Evolutionary conservation across 64 coral and sea anemone species (phyloP), one percentile per base, ranked within the genome.

Genomic region (Stichodactyla mertensii): DNA sequence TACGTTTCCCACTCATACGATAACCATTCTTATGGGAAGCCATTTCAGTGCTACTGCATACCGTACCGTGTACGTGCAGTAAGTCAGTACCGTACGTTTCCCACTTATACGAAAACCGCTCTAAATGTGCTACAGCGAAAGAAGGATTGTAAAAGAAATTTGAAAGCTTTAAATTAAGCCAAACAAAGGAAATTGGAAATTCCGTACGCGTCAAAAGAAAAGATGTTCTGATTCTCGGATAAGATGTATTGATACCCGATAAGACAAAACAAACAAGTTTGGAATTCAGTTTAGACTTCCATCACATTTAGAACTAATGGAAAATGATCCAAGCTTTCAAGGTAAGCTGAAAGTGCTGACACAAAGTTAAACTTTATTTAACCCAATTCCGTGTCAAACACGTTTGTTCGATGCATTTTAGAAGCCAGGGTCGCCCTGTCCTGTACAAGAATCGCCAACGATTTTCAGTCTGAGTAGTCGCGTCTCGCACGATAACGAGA

Each of bases 281-380:
- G n/a, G 64, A 69, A 69, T 69, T 69, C 64, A 69, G n/a, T n/a
- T 67, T 67, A 20, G 64, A 19, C 64, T 67, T 67, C n/a, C 36
- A 45, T 67, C n/a, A 69, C 4, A 69, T 69, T n/a, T 22, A 69
- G 19, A 24, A 23, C 4, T 69, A 22, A 22, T n/a, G 6, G 64
- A n/a, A 69, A 22, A 69, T 23, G 8, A 8, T 69, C 16, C 1
- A 22, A 20, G 16, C 19, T 23, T 22, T 22, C 19, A 6, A 4
- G 18, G 4, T 20, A 23, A 7, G n/a, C 4, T n/a, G n/a, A 69
- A 69, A 11, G 14, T 58, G 14, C 14, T 11, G 56, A 69, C 20
- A 69, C 26, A 20, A 8, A 22, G 19, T 7, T 8, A 18, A 69
- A 69, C 64, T 69, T 69, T n/a, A 23, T 16, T 69, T 69, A 69